Evolutionary conservation across 2,797 vertebrate species (phyloP).

Genomic region (Eulemur mongoz): DNA sequence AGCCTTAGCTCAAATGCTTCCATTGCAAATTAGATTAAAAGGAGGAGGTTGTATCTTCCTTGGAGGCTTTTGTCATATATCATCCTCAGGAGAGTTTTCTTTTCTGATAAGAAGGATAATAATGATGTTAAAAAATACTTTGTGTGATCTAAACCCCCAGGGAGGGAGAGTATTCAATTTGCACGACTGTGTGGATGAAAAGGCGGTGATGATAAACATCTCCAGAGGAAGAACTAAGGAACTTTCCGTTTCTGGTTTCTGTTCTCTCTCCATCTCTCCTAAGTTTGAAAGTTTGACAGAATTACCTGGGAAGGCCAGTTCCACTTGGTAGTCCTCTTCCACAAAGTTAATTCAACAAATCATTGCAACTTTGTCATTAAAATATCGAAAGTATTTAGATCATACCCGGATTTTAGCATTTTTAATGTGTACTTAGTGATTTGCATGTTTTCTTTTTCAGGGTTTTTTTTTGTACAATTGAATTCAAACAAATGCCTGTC

Average conservation of each 20-base stretch:
- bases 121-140: not conserved
- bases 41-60: not conserved
- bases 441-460: not conserved
- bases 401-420: not conserved
- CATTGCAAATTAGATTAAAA: slow-evolving; percentile 6
- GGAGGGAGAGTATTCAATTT: not conserved
- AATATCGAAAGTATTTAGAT: not conserved
- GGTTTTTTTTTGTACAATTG: not conserved
- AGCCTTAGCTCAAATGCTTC: not conserved
- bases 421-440: not conserved
- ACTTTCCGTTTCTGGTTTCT: not conserved
- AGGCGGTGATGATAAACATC: not conserved
- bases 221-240: not conserved
- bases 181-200: not conserved
- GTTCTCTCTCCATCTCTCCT: not conserved
- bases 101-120: slow-evolving; percentile 30
- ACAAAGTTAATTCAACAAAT: not conserved
- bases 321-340: not conserved
- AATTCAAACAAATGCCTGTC: not conserved
- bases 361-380: not conserved
- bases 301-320: not conserved
- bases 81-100: not conserved
- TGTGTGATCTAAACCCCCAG: not conserved
- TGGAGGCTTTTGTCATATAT: not conserved
- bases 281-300: not conserved